Conservation (phyloP, 1,140 invertebrate genomes). For the Lepidotrigona ventralis region DNA sequence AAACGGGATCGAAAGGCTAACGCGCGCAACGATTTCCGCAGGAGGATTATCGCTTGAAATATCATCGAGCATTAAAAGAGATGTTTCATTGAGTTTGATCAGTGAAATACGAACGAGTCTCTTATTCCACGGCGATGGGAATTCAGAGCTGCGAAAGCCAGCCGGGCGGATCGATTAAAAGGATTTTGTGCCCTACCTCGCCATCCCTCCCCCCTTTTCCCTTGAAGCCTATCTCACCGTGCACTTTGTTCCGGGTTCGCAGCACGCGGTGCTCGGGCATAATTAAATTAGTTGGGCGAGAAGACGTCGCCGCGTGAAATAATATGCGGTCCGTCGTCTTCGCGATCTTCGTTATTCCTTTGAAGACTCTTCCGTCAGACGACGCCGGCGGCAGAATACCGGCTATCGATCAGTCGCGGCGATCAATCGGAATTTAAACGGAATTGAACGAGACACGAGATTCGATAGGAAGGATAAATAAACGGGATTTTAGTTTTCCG, state of each 20-base stretch:
- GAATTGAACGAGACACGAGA: not conserved
- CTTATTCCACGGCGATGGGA: not conserved
- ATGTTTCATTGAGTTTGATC: not conserved
- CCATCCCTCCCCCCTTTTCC: not conserved
- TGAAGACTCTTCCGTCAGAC: slow-evolving; percentile 7
- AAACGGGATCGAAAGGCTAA: not conserved
- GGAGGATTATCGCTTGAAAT: not conserved
- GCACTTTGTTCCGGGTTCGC: not conserved
- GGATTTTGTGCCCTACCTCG: not conserved
- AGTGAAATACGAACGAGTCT: not conserved
- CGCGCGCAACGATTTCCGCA: not conserved
- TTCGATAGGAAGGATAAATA: slow-evolving; percentile 34
- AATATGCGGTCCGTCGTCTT: slow-evolving; percentile 41
- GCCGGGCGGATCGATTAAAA: slow-evolving; percentile 22
- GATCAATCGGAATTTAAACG: slow-evolving; percentile 48
- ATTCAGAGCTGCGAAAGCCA: not conserved
- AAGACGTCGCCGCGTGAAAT: slow-evolving; percentile 37
- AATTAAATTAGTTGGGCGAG: slow-evolving; percentile 60
- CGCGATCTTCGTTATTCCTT: slow-evolving; percentile 49
- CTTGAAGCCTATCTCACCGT: slow-evolving; percentile 20
- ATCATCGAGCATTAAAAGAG: not conserved
- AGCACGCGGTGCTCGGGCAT: slow-evolving; percentile 8
- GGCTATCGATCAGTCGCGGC: slow-evolving; percentile 19
- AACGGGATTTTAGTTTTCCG: not conserved
- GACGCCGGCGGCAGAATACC: slow-evolving; percentile 25